A percentile compares a stretch with the other conserved stretches of the same genome.
These are phyloP conservation scores for Xestoiulus laeticollis DNA, from an alignment of 2,888 invertebrate genomes.

Conservation along the genomic window DNA sequence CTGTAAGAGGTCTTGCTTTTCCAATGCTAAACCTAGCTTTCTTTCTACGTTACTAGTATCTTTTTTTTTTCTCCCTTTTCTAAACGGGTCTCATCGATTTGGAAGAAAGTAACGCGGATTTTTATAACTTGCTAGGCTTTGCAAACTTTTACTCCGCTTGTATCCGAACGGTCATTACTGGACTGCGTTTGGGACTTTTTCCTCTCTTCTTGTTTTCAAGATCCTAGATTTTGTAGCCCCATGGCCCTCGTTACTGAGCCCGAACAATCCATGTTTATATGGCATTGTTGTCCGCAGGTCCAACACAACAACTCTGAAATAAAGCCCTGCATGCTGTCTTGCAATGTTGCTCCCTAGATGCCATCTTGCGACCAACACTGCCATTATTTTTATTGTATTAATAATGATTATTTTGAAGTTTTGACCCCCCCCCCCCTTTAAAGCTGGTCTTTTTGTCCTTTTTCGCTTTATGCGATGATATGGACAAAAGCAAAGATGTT, in stretches of 20 bases:
- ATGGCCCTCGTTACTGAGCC: neutral
- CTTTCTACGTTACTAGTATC: neutral
- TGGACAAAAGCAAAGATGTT: too few relatives aligned
- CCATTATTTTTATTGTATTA: neutral
- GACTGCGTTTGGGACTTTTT: slow-evolving; percentile 21
- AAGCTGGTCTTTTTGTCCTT: too few relatives aligned
- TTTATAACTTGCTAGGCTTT: neutral
- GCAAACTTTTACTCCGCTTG: neutral
- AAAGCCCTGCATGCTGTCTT: neutral
- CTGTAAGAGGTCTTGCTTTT: slow-evolving; percentile 13
- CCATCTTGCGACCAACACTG: neutral
- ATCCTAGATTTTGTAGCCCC: neutral
- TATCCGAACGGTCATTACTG: neutral
- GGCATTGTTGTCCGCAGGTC: neutral
- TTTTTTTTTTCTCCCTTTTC: neutral
- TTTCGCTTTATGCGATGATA: too few relatives aligned
- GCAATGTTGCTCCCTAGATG: neutral
- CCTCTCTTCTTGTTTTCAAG: neutral
- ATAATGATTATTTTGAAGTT: neutral
- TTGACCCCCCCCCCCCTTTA: neutral
- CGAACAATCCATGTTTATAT: neutral
- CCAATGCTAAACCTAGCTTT: neutral
- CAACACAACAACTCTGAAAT: neutral
- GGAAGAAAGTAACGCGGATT: neutral
- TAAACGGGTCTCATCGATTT: neutral